Evolutionary conservation across 30 jellyfish, hydroid and myxozoan genomes (phyloP), one percentile per base, ranked within the genome.

Genomic region (Turritopsis rubra): DNA sequence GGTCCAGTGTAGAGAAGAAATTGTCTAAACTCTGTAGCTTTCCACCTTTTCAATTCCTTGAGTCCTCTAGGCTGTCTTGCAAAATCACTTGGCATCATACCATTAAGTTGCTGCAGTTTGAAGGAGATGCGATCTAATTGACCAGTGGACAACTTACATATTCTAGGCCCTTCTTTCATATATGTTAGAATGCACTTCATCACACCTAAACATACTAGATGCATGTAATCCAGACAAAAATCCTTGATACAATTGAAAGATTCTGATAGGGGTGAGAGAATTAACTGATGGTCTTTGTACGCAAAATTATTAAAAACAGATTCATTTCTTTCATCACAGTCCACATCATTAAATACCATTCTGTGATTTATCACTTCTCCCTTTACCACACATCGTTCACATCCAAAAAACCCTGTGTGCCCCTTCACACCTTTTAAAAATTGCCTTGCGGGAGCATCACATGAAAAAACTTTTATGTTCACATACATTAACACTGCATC

Each of bases 361-460:
- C 53, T 71, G 70, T 27, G 79, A 21, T 72, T 70, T 16, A 21
- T 30, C 83, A 31, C 18, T 81, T 72, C 66, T 28, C 85, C 85
- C 66, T 60, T 81, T 20, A 71, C 83, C 27, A n/a, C 60, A 73
- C 88, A 81, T 68, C 88, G 29, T 68, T 81, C 85, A 68, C 88
- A 81, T 24, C 72, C 29, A 81, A 18, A 60, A 30, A 28, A 81
- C 71, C 88, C 88, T 8, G 88, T 81, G 72, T 81, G 88, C 19
- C 77, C 60, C 31, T 52, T 81, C 83, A 68, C 66, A 1, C 84
- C 27, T 66, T 75, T 85, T 18, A 85, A 17, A 77, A 85, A 85
- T 4, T 83, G 77, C 54, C 91, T 75, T 21, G 87, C 88, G 7
- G 91, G 91, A n/a, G 91, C 91, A 85, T 77, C 91, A 85, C 91